Percentiles rank a stretch among this genome's conserved stretches.
Conservation (phyloP, 2,113 vertebrate genomes). For the Alaudala cheleensis region DNA sequence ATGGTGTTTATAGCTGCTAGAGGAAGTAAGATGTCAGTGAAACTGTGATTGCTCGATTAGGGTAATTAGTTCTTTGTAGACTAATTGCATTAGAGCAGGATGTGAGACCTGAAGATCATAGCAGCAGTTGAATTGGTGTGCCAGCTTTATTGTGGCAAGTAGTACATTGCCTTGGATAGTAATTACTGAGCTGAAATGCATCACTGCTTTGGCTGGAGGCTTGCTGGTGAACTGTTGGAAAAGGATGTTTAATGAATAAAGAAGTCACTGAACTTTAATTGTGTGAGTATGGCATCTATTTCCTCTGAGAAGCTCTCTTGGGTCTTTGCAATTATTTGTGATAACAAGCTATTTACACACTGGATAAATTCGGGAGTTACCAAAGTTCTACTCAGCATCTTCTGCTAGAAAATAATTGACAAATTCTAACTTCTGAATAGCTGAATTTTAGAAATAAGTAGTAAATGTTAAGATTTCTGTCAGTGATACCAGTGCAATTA, state of each 20-base stretch:
- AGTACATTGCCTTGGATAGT: constrained; percentile 71
- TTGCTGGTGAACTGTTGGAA: constrained; percentile 31
- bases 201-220: constrained; percentile 33
- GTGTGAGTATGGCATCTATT: constrained; percentile 15
- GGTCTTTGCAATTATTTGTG: neutral
- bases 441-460: neutral
- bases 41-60: constrained; percentile 78
- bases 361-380: neutral
- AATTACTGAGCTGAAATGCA: constrained; percentile 67
- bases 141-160: constrained; percentile 52
- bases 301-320: constrained; percentile 5
- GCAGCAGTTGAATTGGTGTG: constrained; percentile 66
- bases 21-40: constrained; percentile 84
- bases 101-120: constrained; percentile 74
- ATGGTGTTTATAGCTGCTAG: constrained; percentile 79
- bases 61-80: constrained; percentile 81
- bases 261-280: constrained; percentile 5
- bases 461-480: neutral
- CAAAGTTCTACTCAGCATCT: neutral
- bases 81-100: constrained; percentile 82
- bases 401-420: neutral
- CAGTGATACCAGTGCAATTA: neutral
- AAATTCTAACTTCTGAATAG: neutral
- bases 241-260: constrained; percentile 38
- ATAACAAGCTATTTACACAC: neutral